phyloP scores from a whole-genome alignment of 1,140 invertebrate genomes.

The Argopecten irradians region DNA sequence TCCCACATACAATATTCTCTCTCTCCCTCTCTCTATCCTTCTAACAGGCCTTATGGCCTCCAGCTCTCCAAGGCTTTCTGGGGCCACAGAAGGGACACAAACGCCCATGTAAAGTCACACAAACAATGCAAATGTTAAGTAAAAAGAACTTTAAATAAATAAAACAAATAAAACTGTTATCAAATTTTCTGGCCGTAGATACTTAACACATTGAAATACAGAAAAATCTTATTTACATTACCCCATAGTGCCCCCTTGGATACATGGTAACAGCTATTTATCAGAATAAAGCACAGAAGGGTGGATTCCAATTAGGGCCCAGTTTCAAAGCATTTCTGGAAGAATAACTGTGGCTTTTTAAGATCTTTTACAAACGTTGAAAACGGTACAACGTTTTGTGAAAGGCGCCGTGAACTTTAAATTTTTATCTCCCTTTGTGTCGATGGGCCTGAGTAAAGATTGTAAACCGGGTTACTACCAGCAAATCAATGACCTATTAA shows the following conservation, averaged over 20 bases:
- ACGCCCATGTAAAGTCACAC: background rate
- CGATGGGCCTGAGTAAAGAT: background rate
- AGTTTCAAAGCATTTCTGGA: constrained; percentile 11
- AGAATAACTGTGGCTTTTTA: constrained; percentile 5
- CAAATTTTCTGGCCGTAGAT: background rate
- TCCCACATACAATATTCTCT: constrained; percentile 21
- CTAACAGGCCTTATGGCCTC: background rate
- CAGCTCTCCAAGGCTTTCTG: background rate
- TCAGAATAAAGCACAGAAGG: background rate
- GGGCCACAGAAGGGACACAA: background rate
- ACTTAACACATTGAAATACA: background rate
- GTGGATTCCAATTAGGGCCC: background rate
- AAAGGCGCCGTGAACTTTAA: background rate
- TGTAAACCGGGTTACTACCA: background rate
- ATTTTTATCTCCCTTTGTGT: constrained; percentile 18
- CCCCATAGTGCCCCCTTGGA: background rate
- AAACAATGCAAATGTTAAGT: background rate
- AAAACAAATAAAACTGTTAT: background rate
- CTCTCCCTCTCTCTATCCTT: constrained; percentile 20
- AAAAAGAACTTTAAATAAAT: background rate
- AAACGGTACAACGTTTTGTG: background rate
- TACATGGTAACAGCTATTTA: constrained; percentile 17
- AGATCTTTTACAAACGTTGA: background rate
- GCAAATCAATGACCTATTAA: constrained; percentile 16
- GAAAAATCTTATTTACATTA: background rate